Evolutionary conservation across 2,888 invertebrate species (phyloP).

Genomic region (Apeira syringaria): DNA sequence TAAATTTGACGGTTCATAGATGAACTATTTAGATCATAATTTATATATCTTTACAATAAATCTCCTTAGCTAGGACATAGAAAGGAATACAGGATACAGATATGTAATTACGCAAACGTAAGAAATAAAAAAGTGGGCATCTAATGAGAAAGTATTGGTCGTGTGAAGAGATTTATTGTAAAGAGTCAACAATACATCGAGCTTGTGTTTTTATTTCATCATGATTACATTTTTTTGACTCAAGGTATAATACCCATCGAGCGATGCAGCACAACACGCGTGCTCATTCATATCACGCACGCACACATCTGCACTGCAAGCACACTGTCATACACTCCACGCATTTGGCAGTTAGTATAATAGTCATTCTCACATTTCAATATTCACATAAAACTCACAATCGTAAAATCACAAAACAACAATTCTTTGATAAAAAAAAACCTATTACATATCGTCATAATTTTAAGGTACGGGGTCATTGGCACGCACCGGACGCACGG

Average conservation of each 20-base stretch:
- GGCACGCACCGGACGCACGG: no score
- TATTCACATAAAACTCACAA: slow-evolving; percentile 67
- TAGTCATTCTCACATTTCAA: slow-evolving; percentile 59
- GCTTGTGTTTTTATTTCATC: slow-evolving; percentile 75
- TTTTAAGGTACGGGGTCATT: no score
- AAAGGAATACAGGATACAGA: slow-evolving; percentile 50
- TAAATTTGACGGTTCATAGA: slow-evolving; percentile 71
- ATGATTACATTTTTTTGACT: slow-evolving; percentile 74
- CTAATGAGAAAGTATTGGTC: slow-evolving; percentile 58
- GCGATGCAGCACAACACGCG: slow-evolving; percentile 31
- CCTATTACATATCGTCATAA: no score
- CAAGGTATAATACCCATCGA: slow-evolving; percentile 59
- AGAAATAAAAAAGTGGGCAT: slow-evolving; percentile 44
- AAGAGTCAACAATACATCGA: slow-evolving; percentile 65
- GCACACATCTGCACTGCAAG: slow-evolving; percentile 28
- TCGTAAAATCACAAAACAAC: slow-evolving; percentile 48
- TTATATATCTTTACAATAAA: slow-evolving; percentile 62
- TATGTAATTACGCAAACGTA: slow-evolving; percentile 45
- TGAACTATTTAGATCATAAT: slow-evolving; percentile 65
- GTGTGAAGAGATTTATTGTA: slow-evolving; percentile 61
- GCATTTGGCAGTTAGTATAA: slow-evolving; percentile 78
- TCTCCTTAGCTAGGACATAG: slow-evolving; percentile 54
- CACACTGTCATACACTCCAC: slow-evolving; percentile 40
- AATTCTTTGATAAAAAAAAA: slow-evolving; percentile 39
- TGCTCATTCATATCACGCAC: slow-evolving; percentile 24